A percentile compares a stretch with the other conserved stretches of the same genome.
phyloP scores from a whole-genome alignment of 1,140 invertebrate genomes.

The Saxidomus purpurata region DNA sequence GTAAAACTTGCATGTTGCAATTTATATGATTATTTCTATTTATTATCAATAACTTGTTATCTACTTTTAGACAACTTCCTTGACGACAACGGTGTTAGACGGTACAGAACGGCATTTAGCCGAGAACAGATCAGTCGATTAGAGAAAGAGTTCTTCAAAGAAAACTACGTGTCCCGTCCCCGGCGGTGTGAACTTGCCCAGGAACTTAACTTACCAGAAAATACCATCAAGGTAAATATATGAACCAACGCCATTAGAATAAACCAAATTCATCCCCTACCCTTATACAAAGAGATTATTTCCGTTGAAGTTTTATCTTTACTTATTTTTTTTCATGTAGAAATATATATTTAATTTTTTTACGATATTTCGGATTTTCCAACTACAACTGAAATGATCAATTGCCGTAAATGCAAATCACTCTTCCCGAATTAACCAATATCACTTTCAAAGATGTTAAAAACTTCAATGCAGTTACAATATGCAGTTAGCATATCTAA shows the following conservation, averaged over 20 bases:
- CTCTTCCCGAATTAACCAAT: background rate
- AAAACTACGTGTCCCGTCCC: conserved; percentile 99
- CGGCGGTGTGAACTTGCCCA: conserved; percentile 97
- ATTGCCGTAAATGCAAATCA: background rate
- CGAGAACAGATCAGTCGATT: conserved; percentile 96
- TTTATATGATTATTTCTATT: too few relatives aligned
- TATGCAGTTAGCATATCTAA: conserved; percentile 4
- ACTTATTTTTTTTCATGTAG: too few relatives aligned
- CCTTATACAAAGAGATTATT: too few relatives aligned
- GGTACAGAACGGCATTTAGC: conserved; percentile 99
- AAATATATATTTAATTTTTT: too few relatives aligned
- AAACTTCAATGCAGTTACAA: background rate
- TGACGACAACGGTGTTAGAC: conserved; percentile 89
- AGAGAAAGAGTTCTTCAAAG: conserved; percentile 98
- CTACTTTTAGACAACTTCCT: conserved; percentile 63
- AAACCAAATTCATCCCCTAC: too few relatives aligned
- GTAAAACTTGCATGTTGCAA: too few relatives aligned
- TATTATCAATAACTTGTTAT: too few relatives aligned
- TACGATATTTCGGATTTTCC: too few relatives aligned
- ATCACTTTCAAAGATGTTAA: background rate
- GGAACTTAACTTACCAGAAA: conserved; percentile 97
- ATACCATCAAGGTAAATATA: conserved; percentile 97
- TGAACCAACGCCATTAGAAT: background rate
- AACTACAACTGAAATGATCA: too few relatives aligned
- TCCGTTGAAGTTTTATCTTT: too few relatives aligned